These are phyloP conservation scores for Falco novaeseelandiae DNA, from an alignment of 2,797 vertebrate species.

Conservation along the genomic window DNA sequence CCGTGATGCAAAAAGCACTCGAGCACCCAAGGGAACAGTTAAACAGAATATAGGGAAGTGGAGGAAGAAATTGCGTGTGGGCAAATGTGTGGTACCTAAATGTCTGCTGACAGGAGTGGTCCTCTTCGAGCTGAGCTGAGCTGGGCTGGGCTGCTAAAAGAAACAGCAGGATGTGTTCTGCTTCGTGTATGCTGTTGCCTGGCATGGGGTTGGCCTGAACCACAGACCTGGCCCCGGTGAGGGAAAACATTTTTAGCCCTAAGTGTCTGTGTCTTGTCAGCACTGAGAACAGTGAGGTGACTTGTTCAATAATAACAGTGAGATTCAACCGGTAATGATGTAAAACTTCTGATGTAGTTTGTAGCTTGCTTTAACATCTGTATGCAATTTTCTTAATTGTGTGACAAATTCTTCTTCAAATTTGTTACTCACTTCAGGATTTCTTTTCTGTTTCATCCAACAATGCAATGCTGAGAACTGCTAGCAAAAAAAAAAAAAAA, in stretches of 20 bases:
- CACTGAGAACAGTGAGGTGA: neutral
- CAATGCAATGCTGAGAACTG: neutral
- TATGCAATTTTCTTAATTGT: neutral
- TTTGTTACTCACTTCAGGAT: neutral
- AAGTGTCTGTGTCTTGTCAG: neutral
- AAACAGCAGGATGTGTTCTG: neutral
- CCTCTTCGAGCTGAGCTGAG: neutral
- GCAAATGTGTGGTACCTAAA: neutral
- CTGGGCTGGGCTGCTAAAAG: neutral
- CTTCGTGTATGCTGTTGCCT: fast-evolving
- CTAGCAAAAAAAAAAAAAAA: neutral
- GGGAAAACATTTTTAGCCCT: neutral
- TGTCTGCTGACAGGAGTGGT: neutral
- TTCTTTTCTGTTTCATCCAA: neutral
- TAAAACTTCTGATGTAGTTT: neutral
- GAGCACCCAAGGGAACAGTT: neutral
- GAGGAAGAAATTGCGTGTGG: neutral
- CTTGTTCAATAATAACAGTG: neutral
- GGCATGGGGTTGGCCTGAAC: neutral
- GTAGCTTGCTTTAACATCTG: neutral
- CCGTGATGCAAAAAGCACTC: too few relatives aligned
- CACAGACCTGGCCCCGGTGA: neutral
- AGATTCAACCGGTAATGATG: neutral
- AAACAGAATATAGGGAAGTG: neutral
- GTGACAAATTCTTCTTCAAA: neutral